These are phyloP conservation scores for Halcyon badia DNA, from an alignment of 2,797 vertebrate species.

Conservation along the genomic window DNA sequence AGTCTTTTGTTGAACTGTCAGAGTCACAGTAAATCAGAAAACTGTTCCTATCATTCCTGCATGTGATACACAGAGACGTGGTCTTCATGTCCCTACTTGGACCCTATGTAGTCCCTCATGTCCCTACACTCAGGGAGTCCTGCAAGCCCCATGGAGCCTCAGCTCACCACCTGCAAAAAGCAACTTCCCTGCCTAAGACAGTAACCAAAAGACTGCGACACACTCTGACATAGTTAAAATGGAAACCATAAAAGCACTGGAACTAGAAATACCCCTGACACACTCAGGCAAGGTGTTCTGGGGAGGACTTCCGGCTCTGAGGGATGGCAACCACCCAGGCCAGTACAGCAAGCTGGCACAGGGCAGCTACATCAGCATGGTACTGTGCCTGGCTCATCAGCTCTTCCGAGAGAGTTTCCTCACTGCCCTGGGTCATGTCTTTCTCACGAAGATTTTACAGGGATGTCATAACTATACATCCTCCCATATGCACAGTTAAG, in stretches of 20 bases:
- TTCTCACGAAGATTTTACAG: slow-evolving; percentile 66
- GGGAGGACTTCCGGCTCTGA: neutral
- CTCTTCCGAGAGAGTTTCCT: neutral
- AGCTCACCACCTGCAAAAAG: neutral
- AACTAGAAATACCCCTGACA: neutral
- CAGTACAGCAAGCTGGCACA: neutral
- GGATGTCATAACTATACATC: slow-evolving; percentile 44
- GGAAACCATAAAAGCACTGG: neutral
- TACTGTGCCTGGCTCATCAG: slow-evolving; percentile 21
- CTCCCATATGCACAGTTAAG: slow-evolving; percentile 21
- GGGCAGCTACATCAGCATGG: neutral
- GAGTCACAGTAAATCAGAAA: neutral
- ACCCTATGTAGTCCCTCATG: neutral
- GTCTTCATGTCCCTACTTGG: neutral
- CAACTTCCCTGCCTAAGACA: neutral
- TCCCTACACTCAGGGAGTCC: neutral
- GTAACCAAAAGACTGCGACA: neutral
- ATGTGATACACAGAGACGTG: neutral
- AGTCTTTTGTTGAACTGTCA: neutral
- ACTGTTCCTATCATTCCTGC: neutral
- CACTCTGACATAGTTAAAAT: neutral
- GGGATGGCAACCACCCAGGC: neutral
- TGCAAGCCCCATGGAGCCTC: neutral
- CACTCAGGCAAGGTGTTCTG: neutral
- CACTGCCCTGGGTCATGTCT: slow-evolving; percentile 63